A percentile compares a stretch with the other conserved stretches of the same genome.
Conservation (phyloP, 2,888 invertebrate species). For the Patella caerulea region DNA sequence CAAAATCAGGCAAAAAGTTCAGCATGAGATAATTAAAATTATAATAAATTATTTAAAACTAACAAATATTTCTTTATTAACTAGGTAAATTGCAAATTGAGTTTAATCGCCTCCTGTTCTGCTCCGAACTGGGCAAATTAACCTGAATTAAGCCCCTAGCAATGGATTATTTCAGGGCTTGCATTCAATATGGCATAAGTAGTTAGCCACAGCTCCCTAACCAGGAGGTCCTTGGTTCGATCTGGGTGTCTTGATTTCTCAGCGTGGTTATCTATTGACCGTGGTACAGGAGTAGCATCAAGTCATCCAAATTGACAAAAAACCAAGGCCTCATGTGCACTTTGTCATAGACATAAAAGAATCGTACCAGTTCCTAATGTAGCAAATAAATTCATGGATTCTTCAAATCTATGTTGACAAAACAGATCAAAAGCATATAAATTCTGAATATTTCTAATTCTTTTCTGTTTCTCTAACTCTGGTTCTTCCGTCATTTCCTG, state of each 20-base stretch:
- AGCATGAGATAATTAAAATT: constrained; percentile 3
- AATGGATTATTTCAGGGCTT: too few species aligned
- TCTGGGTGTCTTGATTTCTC: too few species aligned
- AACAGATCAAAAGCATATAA: constrained; percentile 93
- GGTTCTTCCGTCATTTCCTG: constrained; percentile 88
- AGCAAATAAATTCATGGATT: constrained; percentile 92
- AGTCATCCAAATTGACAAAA: too few species aligned
- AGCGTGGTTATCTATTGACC: too few species aligned
- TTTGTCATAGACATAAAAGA: too few species aligned
- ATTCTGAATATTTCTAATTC: constrained; percentile 89
- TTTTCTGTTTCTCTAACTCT: constrained; percentile 84
- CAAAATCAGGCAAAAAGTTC: constrained; percentile 6
- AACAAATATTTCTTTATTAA: neutral
- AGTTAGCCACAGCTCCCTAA: too few species aligned
- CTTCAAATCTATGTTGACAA: constrained; percentile 86
- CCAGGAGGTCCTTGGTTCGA: too few species aligned
- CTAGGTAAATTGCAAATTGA: neutral
- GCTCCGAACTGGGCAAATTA: too few species aligned
- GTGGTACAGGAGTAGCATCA: too few species aligned
- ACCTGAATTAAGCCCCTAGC: neutral
- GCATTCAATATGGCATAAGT: too few species aligned
- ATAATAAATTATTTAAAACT: neutral
- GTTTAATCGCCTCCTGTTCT: too few species aligned
- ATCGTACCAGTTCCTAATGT: constrained; percentile 87
- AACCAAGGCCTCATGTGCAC: too few species aligned